Percentiles rank a stretch among this genome's conserved stretches.
Evolutionary conservation across 2,888 invertebrate genomes (phyloP).

Genomic region (Adela reaumurella): DNA sequence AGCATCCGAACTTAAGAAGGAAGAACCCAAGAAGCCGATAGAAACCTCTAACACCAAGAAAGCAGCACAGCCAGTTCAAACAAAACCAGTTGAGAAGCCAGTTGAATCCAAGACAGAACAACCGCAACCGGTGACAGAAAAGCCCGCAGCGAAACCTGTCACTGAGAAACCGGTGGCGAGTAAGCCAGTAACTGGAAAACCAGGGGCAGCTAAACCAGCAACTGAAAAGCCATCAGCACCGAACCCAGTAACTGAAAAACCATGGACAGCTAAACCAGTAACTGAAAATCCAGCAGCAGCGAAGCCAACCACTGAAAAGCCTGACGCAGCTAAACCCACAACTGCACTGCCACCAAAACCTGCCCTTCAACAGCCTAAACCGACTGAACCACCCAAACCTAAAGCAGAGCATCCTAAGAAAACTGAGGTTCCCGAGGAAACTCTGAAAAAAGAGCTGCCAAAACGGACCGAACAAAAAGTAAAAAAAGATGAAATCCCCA

Average conservation of each 20-base stretch:
- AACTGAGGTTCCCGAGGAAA: conserved; percentile 4
- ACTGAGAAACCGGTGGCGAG: background rate
- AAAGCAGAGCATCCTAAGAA: conserved; percentile 12
- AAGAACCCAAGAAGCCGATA: conserved; percentile 8
- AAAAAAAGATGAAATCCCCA: conserved; percentile 26
- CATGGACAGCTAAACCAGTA: conserved; percentile 27
- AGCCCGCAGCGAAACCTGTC: background rate
- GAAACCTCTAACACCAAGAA: conserved; percentile 6
- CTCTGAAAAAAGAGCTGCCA: conserved; percentile 7
- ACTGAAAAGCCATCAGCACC: conserved; percentile 14
- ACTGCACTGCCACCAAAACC: conserved; percentile 11
- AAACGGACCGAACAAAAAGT: conserved; percentile 4
- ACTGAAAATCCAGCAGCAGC: conserved; percentile 16
- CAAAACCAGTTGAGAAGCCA: conserved; percentile 30
- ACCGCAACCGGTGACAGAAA: conserved; percentile 19
- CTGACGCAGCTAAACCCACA: conserved; percentile 11
- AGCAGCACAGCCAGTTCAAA: no score
- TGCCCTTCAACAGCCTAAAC: conserved; percentile 10
- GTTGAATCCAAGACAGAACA: no score
- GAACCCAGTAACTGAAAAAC: no score
- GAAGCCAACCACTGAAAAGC: conserved; percentile 10
- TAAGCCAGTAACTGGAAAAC: conserved; percentile 13
- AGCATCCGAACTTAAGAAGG: conserved; percentile 15
- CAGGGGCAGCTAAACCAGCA: conserved; percentile 10
- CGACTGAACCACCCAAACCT: conserved; percentile 11